phyloP scores from a whole-genome alignment of 2,797 vertebrate genomes.

The Peromyscus eremicus region DNA sequence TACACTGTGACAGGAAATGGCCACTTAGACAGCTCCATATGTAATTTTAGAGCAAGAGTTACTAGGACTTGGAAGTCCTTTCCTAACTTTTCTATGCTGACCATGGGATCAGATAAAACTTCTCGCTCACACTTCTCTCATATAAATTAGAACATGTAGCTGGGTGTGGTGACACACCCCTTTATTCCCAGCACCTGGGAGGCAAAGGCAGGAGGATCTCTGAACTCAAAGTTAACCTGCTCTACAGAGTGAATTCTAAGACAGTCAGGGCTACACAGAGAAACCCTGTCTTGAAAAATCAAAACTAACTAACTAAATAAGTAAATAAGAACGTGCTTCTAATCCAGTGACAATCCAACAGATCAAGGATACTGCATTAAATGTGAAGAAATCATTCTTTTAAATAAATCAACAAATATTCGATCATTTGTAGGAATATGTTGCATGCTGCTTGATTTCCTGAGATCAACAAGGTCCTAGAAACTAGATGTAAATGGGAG shows the following conservation, averaged over 20 bases:
- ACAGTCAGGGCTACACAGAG: neutral
- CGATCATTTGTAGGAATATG: neutral
- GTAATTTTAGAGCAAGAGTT: neutral
- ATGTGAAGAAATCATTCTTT: constrained; percentile 9
- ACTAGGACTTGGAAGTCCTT: neutral
- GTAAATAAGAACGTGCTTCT: neutral
- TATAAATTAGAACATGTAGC: neutral
- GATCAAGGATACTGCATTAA: neutral
- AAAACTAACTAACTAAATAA: neutral
- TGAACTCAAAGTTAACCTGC: neutral
- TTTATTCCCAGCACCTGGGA: neutral
- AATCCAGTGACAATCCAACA: neutral
- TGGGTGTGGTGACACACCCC: neutral
- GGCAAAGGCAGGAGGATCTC: neutral
- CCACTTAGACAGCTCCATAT: neutral
- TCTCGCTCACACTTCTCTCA: neutral
- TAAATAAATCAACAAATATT: constrained; percentile 3
- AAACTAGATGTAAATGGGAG: neutral
- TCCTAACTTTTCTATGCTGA: neutral
- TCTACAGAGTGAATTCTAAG: neutral
- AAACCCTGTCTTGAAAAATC: neutral
- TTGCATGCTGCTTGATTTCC: constrained; percentile 27
- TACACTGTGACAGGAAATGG: neutral
- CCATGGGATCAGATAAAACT: neutral
- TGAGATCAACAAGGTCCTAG: neutral